Evolutionary conservation across 2,797 vertebrate genomes (phyloP), one percentile per base, ranked within the genome.

Genomic region (Danio albolineatus): DNA sequence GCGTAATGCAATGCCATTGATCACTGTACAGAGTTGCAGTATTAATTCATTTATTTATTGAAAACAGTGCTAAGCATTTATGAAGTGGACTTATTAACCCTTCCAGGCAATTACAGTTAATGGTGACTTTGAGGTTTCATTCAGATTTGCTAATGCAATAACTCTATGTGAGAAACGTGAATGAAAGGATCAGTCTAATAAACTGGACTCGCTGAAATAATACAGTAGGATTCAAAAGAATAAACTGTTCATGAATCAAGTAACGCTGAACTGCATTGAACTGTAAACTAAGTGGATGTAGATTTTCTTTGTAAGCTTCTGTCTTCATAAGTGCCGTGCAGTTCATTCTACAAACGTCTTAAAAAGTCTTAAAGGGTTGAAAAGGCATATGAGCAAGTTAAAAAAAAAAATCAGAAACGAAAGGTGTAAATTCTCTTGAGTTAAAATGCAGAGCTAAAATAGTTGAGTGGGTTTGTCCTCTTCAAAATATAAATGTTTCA

Each of bases 401-500:
- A 28, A 41, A 41, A 73, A n/a, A 56, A 1, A 59, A 43, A 56
- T 44, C 14, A 57, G 19, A 73, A 59, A 62, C 75, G n/a, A 61
- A 75, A 41, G 48, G 16, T 39, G 21, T 12, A 14, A 59, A 28
- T 10, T 44, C 10, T 57, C 44, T 28, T 60, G 5, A 2, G 54
- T 53, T 72, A 17, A 54, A 56, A 64, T 67, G 36, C 51, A 48
- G 7, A 61, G 43, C 46, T 62, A 19, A 48, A 75, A 57, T 54
- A 19, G 60, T 14, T 48, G 57, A 57, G 61, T 54, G 54, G 59
- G 28, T 41, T 61, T 76, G 28, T 76, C 49, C 19, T 69, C 54
- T 73, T 75, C 36, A 53, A 38, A 61, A 62, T 19, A 60, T 36
- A 53, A 60, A 62, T 49, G 8, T 28, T 72, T 6, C 49, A 79